Evolutionary conservation across 2,888 invertebrate species (phyloP), one percentile per base, ranked within the genome.

Genomic region (Phyto melanocephala): DNA sequence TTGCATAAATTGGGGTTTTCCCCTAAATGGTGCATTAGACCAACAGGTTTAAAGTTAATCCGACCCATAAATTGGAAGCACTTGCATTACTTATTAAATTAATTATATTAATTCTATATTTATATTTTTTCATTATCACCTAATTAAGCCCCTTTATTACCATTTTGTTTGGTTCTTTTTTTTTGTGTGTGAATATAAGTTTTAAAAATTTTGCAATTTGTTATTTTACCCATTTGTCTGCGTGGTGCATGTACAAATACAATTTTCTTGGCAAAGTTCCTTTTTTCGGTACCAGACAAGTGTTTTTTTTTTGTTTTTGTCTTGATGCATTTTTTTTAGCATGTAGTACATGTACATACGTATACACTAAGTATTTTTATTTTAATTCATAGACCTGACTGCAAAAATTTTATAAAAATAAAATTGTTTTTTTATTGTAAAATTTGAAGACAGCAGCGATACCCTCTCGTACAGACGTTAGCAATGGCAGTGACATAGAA

Each of bases 401-500:
- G 28, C 28, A 28, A 71, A 33, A 58, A 52, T 62, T 58, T 58
- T 58, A 71, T 58, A 45, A 71, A 33, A 58, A 52, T 62, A 20
- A 40, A 68, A 28, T 52, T 37, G 13, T 24, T 15, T 22, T 13
- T 24, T 62, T 28, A 11, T 40, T 20, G 54, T 42, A 45, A 11
- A 17, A 37, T 37, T 8, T 8, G 8, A 8, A 24, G 37, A 20
- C 72, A 40, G 35, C 62, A 35, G 63, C 50, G 58, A 28, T 22
- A 15, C n/a, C 15, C n/a, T 40, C 22, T 28, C 35, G 47, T 11
- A 75, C 54, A 72, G 72, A 81, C 81, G 65, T 65, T 74, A 78
- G 58, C 70, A 81, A 81, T 78, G 81, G 81, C 81, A 81, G 81
- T 81, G 81, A 81, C 81, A 81, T 58, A 74, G 8, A 11, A 11